phyloP scores from a whole-genome alignment of 23 tunicate genomes.

The Styela clava region DNA sequence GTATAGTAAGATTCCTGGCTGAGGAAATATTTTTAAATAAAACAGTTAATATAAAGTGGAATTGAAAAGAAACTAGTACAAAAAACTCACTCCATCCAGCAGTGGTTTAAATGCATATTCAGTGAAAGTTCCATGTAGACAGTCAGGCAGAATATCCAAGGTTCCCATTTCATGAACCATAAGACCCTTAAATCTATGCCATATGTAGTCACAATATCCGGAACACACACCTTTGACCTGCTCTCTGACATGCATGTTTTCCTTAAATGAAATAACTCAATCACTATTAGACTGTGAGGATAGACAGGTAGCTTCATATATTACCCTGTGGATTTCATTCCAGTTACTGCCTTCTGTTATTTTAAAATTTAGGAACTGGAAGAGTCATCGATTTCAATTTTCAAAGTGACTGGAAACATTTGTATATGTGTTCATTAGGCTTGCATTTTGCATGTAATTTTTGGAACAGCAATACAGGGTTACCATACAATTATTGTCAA shows the following conservation, averaged over 20 bases:
- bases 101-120: slow-evolving; percentile 55
- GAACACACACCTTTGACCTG: slow-evolving; percentile 57
- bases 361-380: not conserved
- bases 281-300: not conserved
- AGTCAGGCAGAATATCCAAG: slow-evolving; percentile 43
- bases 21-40: not conserved
- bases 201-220: slow-evolving; percentile 71
- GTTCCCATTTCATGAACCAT: slow-evolving; percentile 53
- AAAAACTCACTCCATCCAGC: slow-evolving; percentile 3
- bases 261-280: slow-evolving; percentile 20
- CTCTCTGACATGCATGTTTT: slow-evolving; percentile 57
- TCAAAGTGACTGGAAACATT: too few species aligned
- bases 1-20: not conserved
- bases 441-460: too few species aligned
- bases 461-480: too few species aligned
- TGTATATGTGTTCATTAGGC: too few species aligned
- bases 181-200: slow-evolving; percentile 81
- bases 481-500: too few species aligned
- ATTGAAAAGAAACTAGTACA: not conserved
- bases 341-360: not conserved
- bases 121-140: slow-evolving; percentile 59
- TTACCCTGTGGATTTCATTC: not conserved
- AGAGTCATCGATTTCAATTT: too few species aligned
- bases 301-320: not conserved
- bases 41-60: not conserved